Base-by-base conservation (phyloP, 1,140 invertebrate species). In the Olivierus martensii region DNA sequence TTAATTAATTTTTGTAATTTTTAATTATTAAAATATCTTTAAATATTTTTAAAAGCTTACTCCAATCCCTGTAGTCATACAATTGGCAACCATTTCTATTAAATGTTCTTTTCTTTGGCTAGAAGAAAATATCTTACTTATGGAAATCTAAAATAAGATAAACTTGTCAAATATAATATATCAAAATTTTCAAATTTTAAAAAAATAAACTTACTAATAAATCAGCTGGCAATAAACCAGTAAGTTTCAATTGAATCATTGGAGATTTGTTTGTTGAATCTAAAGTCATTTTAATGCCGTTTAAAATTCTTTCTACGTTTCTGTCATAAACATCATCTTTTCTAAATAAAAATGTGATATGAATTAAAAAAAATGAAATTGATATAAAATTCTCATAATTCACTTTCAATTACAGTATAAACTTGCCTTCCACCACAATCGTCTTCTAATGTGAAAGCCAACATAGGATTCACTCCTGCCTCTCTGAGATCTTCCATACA, bases 381-480 rank as follows among this genome's bases (percentile, higher is more conserved):
- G n/a, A n/a, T n/a, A n/a, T n/a, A n/a, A n/a, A n/a, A n/a, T n/a
- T n/a, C n/a, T n/a, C n/a, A 5, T 7, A 28, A 19, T 10, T 3
- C 17, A 19, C 17, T 18, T 10, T 12, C 4, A 21, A 6, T 6
- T 4, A n/a, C 3, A 46, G 9, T 17, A 36, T 6, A 11, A 2
- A 43, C 17, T 17, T 7, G n/a, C 41, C 46, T 19, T 53, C 38
- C 11, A 41, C 56, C 0, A 57, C n/a, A 28, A 22, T 57, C 56
- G 12, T 53, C 48, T 22, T 57, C 56, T 38, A 54, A 49, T 4
- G 56, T 57, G 3, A 44, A 45, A 2, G 51, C 52, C 3, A 57
- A 36, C 47, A 57, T 46, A 5, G 51, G 21, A 4, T 48, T 17
- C 39, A 57, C 43, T 12, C 52, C 45, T 7, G 38, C 37, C 1